Evolutionary conservation across 2,797 vertebrate species (phyloP).

Genomic region (Delichon dasypus): DNA sequence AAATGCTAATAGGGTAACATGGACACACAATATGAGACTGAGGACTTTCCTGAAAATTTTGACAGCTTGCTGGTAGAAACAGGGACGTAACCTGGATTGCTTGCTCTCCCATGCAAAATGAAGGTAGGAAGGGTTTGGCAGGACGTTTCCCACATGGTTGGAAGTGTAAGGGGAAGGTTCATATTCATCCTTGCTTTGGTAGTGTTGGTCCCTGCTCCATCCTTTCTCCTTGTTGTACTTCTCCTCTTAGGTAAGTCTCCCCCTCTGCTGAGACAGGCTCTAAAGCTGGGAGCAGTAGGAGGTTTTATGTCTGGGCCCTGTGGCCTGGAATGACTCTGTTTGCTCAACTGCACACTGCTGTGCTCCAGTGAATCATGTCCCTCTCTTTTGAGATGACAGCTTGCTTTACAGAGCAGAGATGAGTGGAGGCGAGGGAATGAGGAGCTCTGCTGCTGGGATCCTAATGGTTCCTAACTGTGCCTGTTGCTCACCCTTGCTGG

Average conservation of each 20-base stretch:
- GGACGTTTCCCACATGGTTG: neutral
- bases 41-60: neutral
- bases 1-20: neutral
- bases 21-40: neutral
- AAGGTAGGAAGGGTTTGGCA: neutral
- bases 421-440: neutral
- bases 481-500: neutral
- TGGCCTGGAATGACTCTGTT: neutral
- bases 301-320: neutral
- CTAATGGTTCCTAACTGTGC: neutral
- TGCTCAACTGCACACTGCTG: neutral
- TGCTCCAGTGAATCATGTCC: neutral
- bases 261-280: neutral
- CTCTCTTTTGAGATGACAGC: neutral
- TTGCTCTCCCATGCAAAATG: neutral
- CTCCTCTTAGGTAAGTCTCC: neutral
- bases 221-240: neutral
- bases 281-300: neutral
- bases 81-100: neutral
- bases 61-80: neutral
- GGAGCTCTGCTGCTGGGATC: neutral
- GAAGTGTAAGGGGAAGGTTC: neutral
- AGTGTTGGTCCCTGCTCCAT: neutral
- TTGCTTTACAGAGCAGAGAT: neutral
- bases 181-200: fast-evolving